phyloP scores from a whole-genome alignment of 2,888 invertebrate species.

The Allophyes oxyacanthae region DNA sequence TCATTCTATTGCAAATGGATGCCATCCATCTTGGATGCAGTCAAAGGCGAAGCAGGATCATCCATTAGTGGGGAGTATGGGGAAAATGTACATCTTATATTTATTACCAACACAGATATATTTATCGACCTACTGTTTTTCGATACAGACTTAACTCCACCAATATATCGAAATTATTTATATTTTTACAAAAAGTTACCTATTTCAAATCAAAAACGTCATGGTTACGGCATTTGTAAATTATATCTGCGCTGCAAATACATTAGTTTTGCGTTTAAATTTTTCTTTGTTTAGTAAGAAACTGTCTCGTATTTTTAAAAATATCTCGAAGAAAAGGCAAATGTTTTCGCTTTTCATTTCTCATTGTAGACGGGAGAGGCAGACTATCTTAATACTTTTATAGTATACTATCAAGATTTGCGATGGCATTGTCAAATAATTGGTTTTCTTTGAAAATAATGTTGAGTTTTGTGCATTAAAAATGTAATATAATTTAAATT shows the following conservation, averaged over 20 bases:
- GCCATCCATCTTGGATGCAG: constrained; percentile 69
- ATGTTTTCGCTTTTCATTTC: constrained; percentile 11
- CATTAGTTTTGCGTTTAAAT: constrained; percentile 10
- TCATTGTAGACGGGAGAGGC: constrained; percentile 10
- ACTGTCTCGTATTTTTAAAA: constrained; percentile 22
- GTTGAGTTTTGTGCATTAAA: background rate
- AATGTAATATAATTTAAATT: constrained; percentile 32
- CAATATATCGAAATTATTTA: constrained; percentile 27
- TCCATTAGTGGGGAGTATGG: constrained; percentile 67
- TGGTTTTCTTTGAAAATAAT: constrained; percentile 5
- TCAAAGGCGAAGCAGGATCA: constrained; percentile 64
- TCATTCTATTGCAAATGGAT: constrained; percentile 65
- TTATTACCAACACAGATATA: constrained; percentile 47
- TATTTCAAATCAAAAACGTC: constrained; percentile 10
- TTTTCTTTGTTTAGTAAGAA: constrained; percentile 18
- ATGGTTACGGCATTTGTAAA: constrained; percentile 8
- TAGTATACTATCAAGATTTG: background rate
- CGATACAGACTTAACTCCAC: constrained; percentile 13
- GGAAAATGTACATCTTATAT: constrained; percentile 58
- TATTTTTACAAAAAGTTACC: constrained; percentile 20
- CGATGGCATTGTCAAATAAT: constrained; percentile 2
- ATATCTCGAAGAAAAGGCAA: constrained; percentile 12
- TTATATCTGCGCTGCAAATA: constrained; percentile 23
- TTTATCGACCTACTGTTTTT: constrained; percentile 28
- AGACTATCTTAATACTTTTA: constrained; percentile 1